These are phyloP conservation scores for Rhyacichthys aspro DNA, from an alignment of 2,797 vertebrate genomes.

Conservation along the genomic window DNA sequence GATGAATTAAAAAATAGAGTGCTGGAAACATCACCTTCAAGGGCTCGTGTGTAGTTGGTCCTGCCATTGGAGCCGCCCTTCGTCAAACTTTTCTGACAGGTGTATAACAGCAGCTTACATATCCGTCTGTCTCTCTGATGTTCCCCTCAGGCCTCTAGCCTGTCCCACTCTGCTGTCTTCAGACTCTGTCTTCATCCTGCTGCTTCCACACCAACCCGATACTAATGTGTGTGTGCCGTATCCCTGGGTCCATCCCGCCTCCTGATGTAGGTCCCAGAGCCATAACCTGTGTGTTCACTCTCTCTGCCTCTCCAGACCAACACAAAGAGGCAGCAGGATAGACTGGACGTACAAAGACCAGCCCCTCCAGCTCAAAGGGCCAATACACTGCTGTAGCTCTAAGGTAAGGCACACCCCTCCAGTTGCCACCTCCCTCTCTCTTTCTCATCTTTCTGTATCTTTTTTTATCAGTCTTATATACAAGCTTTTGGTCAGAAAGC, in stretches of 20 bases:
- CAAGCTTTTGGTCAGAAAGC: slow-evolving; percentile 52
- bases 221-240: slow-evolving; percentile 13
- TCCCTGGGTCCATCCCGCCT: slow-evolving; percentile 37
- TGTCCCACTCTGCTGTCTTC: slow-evolving; percentile 33
- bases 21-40: slow-evolving; percentile 69
- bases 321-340: slow-evolving; percentile 45
- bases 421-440: slow-evolving; percentile 30
- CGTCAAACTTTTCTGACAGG: slow-evolving; percentile 67
- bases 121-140: slow-evolving; percentile 19
- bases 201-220: slow-evolving; percentile 23
- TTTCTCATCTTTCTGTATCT: slow-evolving; percentile 39
- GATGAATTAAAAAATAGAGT: neutral
- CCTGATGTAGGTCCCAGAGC: slow-evolving; percentile 40
- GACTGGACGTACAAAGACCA: slow-evolving; percentile 63
- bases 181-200: slow-evolving; percentile 47
- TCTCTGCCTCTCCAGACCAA: slow-evolving; percentile 42
- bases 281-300: slow-evolving; percentile 10
- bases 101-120: slow-evolving; percentile 55
- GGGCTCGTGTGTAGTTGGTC: slow-evolving; percentile 64
- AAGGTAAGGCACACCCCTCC: slow-evolving; percentile 32
- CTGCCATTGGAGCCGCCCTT: slow-evolving; percentile 71
- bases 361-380: slow-evolving; percentile 63
- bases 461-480: slow-evolving; percentile 56
- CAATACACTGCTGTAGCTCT: slow-evolving; percentile 68
- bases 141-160: slow-evolving; percentile 22